phyloP scores from a whole-genome alignment of 2,888 invertebrate genomes.

The Limenitis camilla region DNA sequence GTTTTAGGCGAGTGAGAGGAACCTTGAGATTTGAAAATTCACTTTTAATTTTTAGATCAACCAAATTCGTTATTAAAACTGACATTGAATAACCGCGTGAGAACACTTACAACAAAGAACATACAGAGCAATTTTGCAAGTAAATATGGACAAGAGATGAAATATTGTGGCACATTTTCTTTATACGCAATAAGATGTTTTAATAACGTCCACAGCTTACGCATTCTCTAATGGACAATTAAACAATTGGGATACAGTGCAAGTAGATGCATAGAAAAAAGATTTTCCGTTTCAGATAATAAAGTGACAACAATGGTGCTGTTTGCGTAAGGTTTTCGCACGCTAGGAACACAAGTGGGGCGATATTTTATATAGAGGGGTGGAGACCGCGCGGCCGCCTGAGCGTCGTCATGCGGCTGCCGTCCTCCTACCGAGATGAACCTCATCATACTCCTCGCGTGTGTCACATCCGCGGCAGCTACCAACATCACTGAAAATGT shows the following conservation, averaged over 20 bases:
- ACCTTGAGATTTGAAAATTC: conserved; percentile 18
- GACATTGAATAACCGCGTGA: conserved; percentile 16
- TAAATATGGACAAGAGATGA: conserved; percentile 33
- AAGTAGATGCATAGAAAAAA: conserved; percentile 62
- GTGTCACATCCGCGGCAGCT: conserved; percentile 39
- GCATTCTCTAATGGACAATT: conserved; percentile 59
- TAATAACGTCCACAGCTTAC: conserved; percentile 42
- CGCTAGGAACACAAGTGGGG: conserved; percentile 62
- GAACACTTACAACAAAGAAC: conserved; percentile 15
- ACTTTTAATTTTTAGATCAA: conserved; percentile 11
- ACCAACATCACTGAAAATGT: conserved; percentile 33
- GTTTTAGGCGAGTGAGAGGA: conserved; percentile 12
- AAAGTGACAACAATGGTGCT: conserved; percentile 68
- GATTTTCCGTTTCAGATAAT: conserved; percentile 75
- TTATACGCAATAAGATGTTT: conserved; percentile 32
- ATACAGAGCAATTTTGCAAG: conserved; percentile 48
- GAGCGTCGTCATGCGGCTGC: conserved; percentile 65
- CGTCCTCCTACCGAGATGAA: conserved; percentile 59
- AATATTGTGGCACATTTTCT: conserved; percentile 5
- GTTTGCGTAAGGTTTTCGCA: conserved; percentile 67
- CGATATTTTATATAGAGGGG: conserved; percentile 70
- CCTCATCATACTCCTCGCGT: conserved; percentile 52
- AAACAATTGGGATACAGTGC: conserved; percentile 67
- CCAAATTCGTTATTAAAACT: conserved; percentile 11
- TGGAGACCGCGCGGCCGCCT: conserved; percentile 51